These are phyloP conservation scores for Trematomus loennbergii DNA, from an alignment of 2,113 vertebrate species.

Conservation along the genomic window DNA sequence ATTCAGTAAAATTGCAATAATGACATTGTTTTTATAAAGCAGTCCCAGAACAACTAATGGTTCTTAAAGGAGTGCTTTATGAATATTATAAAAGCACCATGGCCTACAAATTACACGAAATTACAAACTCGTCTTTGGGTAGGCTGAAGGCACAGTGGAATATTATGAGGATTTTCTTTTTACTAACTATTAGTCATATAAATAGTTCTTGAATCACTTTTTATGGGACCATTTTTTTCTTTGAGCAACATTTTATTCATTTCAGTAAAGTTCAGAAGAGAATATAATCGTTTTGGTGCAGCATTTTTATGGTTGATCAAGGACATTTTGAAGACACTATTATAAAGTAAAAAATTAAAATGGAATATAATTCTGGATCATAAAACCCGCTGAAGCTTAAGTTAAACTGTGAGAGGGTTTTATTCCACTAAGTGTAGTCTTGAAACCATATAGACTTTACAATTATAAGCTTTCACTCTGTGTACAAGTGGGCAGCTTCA, in stretches of 20 bases:
- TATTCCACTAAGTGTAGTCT: background rate
- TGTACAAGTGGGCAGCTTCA: background rate
- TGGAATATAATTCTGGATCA: background rate
- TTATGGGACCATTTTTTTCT: background rate
- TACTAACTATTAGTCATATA: background rate
- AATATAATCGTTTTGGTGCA: background rate
- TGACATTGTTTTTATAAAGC: background rate
- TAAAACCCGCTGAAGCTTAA: background rate
- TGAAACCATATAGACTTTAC: slow-evolving; percentile 3
- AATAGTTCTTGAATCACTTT: background rate
- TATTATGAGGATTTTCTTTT: background rate
- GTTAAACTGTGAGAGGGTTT: slow-evolving; percentile 6
- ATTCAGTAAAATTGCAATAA: slow-evolving; percentile 2
- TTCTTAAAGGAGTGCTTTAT: slow-evolving; percentile 5
- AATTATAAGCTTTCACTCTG: slow-evolving; percentile 17
- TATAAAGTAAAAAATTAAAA: background rate
- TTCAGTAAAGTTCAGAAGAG: background rate
- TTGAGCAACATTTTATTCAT: background rate
- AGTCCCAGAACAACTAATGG: slow-evolving; percentile 13
- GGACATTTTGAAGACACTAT: background rate
- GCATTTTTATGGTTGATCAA: background rate
- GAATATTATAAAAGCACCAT: slow-evolving; percentile 15
- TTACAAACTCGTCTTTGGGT: background rate
- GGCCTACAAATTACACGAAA: slow-evolving; percentile 4
- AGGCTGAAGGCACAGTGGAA: background rate